phyloP scores from a whole-genome alignment of 2,797 vertebrate species.

The Cossypha caffra region DNA sequence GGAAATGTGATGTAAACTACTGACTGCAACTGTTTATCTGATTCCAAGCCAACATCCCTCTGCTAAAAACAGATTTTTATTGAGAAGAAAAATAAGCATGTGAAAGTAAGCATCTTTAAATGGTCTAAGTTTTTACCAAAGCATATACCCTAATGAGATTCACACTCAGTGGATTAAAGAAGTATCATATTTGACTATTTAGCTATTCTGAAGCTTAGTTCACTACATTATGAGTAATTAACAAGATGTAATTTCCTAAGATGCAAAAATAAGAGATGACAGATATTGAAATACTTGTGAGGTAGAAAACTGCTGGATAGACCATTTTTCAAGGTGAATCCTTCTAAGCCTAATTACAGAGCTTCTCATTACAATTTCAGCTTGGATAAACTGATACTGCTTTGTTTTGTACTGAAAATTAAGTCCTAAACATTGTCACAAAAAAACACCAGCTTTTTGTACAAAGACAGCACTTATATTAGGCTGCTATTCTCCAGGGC shows the following conservation, averaged over 20 bases:
- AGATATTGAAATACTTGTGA: not conserved
- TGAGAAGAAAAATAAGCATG: not conserved
- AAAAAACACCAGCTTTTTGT: not conserved
- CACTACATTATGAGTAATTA: not conserved
- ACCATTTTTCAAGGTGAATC: not conserved
- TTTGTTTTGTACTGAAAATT: not conserved
- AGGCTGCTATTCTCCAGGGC: not conserved
- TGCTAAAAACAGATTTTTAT: not conserved
- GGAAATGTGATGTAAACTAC: not conserved
- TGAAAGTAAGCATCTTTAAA: not conserved
- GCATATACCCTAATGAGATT: not conserved
- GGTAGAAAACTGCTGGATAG: not conserved
- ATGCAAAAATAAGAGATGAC: not conserved
- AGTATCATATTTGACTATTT: not conserved
- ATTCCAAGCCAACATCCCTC: not conserved
- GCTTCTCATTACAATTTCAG: not conserved
- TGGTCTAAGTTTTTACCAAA: not conserved
- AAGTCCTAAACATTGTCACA: not conserved
- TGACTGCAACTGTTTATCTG: not conserved
- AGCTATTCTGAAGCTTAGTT: not conserved
- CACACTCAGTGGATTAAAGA: not conserved
- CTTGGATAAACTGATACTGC: not conserved
- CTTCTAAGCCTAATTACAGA: not conserved
- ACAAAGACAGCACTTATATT: not conserved
- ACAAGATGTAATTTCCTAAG: not conserved